These are phyloP conservation scores for Ptychoptera albimana DNA, from an alignment of 2,888 invertebrate species.

Conservation along the genomic window DNA sequence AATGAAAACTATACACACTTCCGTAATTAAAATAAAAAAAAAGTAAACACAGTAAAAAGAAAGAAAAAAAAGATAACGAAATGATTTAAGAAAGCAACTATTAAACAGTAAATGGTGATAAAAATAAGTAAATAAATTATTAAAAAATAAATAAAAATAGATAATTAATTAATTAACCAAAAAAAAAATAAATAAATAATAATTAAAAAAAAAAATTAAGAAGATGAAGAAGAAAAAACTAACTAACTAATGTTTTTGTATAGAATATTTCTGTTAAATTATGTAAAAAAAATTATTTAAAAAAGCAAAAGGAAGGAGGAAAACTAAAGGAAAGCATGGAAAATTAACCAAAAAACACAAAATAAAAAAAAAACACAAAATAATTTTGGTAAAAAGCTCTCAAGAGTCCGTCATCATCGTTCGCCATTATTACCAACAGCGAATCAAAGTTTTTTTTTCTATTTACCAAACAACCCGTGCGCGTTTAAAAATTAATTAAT, in stretches of 20 bases:
- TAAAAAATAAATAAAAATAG: conserved; percentile 2
- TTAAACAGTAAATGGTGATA: conserved; percentile 1
- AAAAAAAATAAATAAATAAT: background rate
- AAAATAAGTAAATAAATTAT: background rate
- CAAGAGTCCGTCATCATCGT: too few species aligned
- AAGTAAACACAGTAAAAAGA: background rate
- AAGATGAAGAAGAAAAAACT: conserved; percentile 2
- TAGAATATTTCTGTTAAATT: conserved; percentile 11
- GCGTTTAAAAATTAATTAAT: too few species aligned
- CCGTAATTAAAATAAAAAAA: conserved; percentile 5
- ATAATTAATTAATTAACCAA: background rate
- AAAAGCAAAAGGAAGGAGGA: too few species aligned
- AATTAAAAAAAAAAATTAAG: background rate
- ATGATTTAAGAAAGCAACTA: background rate
- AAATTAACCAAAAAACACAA: too few species aligned
- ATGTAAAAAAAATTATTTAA: too few species aligned
- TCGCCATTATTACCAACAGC: too few species aligned
- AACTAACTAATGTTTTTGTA: conserved; percentile 11
- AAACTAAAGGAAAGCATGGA: too few species aligned
- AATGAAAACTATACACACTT: background rate
- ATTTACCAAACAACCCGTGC: too few species aligned
- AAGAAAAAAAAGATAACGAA: background rate
- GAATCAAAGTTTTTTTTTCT: too few species aligned
- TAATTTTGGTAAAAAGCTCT: too few species aligned
- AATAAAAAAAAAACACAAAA: too few species aligned